Base-by-base conservation (phyloP, 2,113 vertebrate species). In the Mustela lutreola region DNA sequence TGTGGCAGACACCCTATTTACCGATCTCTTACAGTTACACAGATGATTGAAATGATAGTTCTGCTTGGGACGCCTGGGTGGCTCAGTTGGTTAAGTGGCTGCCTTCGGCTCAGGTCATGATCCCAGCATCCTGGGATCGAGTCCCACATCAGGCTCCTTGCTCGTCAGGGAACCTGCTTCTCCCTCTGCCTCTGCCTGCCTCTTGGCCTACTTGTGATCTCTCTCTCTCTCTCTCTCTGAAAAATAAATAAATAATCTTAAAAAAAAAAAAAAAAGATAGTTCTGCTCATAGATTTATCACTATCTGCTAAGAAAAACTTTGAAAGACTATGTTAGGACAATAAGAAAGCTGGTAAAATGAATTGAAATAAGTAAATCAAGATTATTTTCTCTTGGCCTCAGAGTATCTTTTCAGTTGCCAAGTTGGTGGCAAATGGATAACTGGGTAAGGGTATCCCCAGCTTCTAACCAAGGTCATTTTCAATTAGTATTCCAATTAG, bases 381-480 rank as follows among this genome's bases (percentile, higher is more conserved):
- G 60, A 16, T 19, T 71, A 63, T n/a, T 75, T 85, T 89, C 3
- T 82, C 65, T 91, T 90, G 71, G 58, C 60, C 92, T 45, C 53
- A 73, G 26, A 50, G 70, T 60, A 5, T 60, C 33, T 36, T 97
- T 80, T 82, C 33, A 21, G 7, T 91, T 96, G 42, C 81, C 63
- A 94, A 78, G 22, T 50, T n/a, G 50, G 5, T 88, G 75, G 28
- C 45, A 95, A 94, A 93, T 94, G 95, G 45, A 85, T 53, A 83
- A 82, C 5, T 65, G 8, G 50, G 73, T 39, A 90, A 70, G 18
- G 5, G 8, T 75, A 39, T 81, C 33, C 56, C 45, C 12, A 78
- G 15, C 10, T 92, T 26, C 9, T 84, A 76, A 93, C 31, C 22
- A 90, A 92, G 80, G 14, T 97, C 80, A 39, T 62, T 91, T 97